phyloP scores from a whole-genome alignment of 2,797 vertebrate genomes.

The Melanotaenia pygmaea region DNA sequence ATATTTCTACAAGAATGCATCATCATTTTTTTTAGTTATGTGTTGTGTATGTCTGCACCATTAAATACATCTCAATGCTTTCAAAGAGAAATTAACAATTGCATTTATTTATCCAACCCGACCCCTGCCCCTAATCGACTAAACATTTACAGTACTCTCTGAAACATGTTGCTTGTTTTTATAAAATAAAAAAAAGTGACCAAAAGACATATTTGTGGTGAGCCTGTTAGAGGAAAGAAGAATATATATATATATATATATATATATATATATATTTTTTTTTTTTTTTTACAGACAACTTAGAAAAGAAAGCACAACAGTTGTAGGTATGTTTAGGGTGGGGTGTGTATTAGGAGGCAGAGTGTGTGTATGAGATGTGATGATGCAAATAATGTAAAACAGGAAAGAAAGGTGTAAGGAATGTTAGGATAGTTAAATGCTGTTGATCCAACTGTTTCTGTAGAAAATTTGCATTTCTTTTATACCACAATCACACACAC shows the following conservation, averaged over 20 bases:
- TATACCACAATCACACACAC: slow-evolving; percentile 20
- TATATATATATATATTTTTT: too few species aligned
- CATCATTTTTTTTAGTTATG: slow-evolving; percentile 73
- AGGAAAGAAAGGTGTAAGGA: slow-evolving; percentile 52
- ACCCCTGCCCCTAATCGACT: slow-evolving; percentile 45
- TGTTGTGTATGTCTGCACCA: slow-evolving; percentile 78
- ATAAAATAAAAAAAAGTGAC: slow-evolving; percentile 62
- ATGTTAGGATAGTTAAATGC: slow-evolving; percentile 62
- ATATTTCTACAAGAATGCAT: slow-evolving; percentile 91
- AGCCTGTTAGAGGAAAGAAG: slow-evolving; percentile 66
- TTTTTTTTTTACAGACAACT: slow-evolving; percentile 63
- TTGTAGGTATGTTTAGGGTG: slow-evolving; percentile 25
- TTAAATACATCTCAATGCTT: slow-evolving; percentile 81
- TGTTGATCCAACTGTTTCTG: slow-evolving; percentile 54
- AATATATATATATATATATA: slow-evolving; percentile 46
- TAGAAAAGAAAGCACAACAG: slow-evolving; percentile 52
- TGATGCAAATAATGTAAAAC: slow-evolving; percentile 38
- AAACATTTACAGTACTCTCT: slow-evolving; percentile 73
- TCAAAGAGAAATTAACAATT: slow-evolving; percentile 77
- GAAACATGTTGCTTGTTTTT: slow-evolving; percentile 60
- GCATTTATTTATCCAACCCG: slow-evolving; percentile 48
- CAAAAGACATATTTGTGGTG: slow-evolving; percentile 62
- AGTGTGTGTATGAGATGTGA: slow-evolving; percentile 20
- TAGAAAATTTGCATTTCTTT: slow-evolving; percentile 61
- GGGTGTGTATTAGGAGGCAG: not conserved